Base-by-base conservation (phyloP, 2,797 vertebrate genomes). In the Argya squamiceps region DNA sequence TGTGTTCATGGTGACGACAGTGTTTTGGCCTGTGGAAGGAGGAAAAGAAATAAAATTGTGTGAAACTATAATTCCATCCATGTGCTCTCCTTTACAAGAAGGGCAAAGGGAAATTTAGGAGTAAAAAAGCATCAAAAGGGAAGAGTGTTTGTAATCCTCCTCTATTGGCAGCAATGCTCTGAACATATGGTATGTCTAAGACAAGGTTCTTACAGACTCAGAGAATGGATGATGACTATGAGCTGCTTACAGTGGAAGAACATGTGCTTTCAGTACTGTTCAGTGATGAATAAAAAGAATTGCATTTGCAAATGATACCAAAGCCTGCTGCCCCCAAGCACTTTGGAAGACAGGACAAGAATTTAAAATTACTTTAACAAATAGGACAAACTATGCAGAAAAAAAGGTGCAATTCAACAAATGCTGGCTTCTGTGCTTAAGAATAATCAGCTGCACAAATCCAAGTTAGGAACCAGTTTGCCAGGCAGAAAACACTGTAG, bases 171-270 rank as follows among this genome's bases (percentile, higher is more conserved):
- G 92, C 71, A 64, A 19, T 34, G 50, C 68, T 85, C 49, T 68
- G 92, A 95, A 78, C 95, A 96, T 97, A 97, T 95, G 94, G 89
- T 77, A 29, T 44, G 89, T 94, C 87, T 62, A 89, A 93, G 93
- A 89, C 84, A 83, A 91, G 87, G 75, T 83, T 95, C 96, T 91
- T 91, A 85, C 0, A 91, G 91, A 75, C 75, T 79, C 74, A 9
- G 60, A 79, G 92, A 58, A 77, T 77, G 82, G 87, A 89, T 93
- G 81, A 70, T 7, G 30, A 88, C 83, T 80, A 32, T 83, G 94
- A 85, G 74, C 81, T 93, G 77, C 94, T 93, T 92, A 74, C 68
- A 77, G 49, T 56, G 79, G 82, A 82, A 80, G 91, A 95, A 84
- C 87, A 83, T 92, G 96, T 95, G 96, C 90, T 97, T 96, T 88